Base-by-base conservation (phyloP, 1,140 invertebrate species). In the Cylas formicarius region DNA sequence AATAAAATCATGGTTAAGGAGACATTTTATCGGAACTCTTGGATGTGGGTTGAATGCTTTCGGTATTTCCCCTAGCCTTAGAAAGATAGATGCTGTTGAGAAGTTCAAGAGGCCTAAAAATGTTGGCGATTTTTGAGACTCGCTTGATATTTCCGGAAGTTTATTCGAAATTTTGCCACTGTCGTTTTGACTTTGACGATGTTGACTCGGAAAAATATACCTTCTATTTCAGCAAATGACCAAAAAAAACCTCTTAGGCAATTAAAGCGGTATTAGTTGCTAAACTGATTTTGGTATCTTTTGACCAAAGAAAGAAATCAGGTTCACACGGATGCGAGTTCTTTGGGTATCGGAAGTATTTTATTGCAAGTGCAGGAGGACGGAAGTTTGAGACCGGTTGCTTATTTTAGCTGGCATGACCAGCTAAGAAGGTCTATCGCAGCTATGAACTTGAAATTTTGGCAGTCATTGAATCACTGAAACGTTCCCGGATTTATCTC, bases 1-100 rank as follows among this genome's bases (percentile, higher is more conserved):
- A 76, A 76, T 53, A 58, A 54, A 35, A 52, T 49, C 20, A 56
- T 60, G 14, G 24, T 55, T 23, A 56, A 61, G 54, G 52, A 66
- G 39, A 45, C 46, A 8, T 68, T 52, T n/a, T n/a, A n/a, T n/a
- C n/a, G n/a, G n/a, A 45, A 60, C 60, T 50, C 10, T 36, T 11
- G 34, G 34, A 9, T 22, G 24, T 14, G 19, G 24, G 19, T 22
- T 43, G 4, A 16, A 4, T 19, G 11, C n/a, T 9, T 10, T 22
- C 11, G 40, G 31, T 11, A 21, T 43, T 18, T 23, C 18, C 9
- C 28, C 40, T 6, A 23, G 21, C 14, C 13, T 11, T 9, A 13
- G 11, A 2, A 43, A 43, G 21, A 20, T 19, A 2, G n/a, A 14
- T 8, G 29, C 40, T 13, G 27, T 43, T 2, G 10, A 11, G 16